Conservation (phyloP, 2,113 vertebrate species). For the Collichthys lucidus region DNA sequence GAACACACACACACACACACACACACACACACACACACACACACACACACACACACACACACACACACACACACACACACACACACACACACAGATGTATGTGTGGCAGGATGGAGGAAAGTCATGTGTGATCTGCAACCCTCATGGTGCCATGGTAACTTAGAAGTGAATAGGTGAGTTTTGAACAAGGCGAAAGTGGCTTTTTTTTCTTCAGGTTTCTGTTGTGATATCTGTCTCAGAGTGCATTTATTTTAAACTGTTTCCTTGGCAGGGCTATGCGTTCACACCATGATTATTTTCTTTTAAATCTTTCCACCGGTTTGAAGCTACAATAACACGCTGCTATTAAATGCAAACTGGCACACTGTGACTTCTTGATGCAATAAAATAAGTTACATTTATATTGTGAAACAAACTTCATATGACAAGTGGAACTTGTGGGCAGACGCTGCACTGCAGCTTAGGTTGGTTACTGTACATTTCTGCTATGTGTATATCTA, state of each 20-base stretch:
- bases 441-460: conserved; percentile 6
- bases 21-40: too few relatives aligned
- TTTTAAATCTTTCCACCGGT: conserved; percentile 14
- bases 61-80: background rate
- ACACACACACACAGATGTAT: background rate
- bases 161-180: conserved; percentile 33
- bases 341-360: conserved; percentile 16
- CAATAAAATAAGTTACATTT: conserved; percentile 9
- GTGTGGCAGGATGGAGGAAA: conserved; percentile 12
- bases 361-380: background rate
- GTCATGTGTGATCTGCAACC: conserved; percentile 18
- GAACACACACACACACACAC: too few relatives aligned
- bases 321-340: background rate
- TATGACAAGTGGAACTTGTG: background rate
- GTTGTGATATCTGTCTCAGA: conserved; percentile 1
- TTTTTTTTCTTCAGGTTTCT: background rate
- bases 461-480: background rate
- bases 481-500: background rate
- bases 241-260: conserved; percentile 27
- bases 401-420: conserved; percentile 2
- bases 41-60: too few relatives aligned
- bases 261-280: conserved; percentile 27
- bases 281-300: conserved; percentile 10
- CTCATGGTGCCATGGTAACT: conserved; percentile 55
- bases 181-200: conserved; percentile 33